A percentile compares a stretch with the other conserved stretches of the same genome.
These are phyloP conservation scores for Noturus placidus DNA, from an alignment of 2,113 vertebrate species.

Conservation along the genomic window DNA sequence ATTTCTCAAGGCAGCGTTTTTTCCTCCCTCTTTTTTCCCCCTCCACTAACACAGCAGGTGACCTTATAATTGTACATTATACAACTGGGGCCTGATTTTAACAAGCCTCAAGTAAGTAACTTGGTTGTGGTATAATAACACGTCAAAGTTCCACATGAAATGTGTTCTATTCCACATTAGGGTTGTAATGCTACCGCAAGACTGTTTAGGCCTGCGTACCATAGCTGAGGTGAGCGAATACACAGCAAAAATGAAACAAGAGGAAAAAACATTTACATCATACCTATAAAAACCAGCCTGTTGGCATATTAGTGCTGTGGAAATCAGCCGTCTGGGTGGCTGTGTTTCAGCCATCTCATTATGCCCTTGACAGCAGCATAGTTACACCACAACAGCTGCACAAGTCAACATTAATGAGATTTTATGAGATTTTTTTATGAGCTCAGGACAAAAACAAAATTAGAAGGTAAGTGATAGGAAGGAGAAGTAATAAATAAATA, in stretches of 20 bases:
- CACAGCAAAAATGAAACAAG: not conserved
- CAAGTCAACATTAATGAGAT: slow-evolving; percentile 14
- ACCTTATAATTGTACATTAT: slow-evolving; percentile 17
- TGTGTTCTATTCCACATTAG: slow-evolving; percentile 1
- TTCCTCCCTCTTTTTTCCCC: not conserved
- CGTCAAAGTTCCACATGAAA: slow-evolving; percentile 1
- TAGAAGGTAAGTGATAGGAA: not conserved
- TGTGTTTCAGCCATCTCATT: slow-evolving; percentile 33
- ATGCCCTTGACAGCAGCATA: slow-evolving; percentile 22
- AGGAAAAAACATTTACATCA: slow-evolving; percentile 48
- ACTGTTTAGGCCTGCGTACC: not conserved
- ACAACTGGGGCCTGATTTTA: not conserved
- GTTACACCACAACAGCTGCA: slow-evolving; percentile 11
- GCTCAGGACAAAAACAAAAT: not conserved
- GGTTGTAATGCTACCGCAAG: slow-evolving; percentile 23
- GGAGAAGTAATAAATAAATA: not conserved
- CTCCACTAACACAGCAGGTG: slow-evolving; percentile 22
- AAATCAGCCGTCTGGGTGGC: slow-evolving; percentile 44
- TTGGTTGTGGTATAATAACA: not conserved
- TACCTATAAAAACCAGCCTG: slow-evolving; percentile 20
- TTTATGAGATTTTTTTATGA: not conserved
- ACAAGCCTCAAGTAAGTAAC: not conserved
- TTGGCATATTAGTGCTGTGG: slow-evolving; percentile 23
- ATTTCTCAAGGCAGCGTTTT: not conserved
- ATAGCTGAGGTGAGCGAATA: slow-evolving; percentile 45